Percentiles rank a stretch among this genome's conserved stretches.
Evolutionary conservation across 2,888 invertebrate genomes (phyloP).

Genomic region (Thecocarcelia acutangulata): DNA sequence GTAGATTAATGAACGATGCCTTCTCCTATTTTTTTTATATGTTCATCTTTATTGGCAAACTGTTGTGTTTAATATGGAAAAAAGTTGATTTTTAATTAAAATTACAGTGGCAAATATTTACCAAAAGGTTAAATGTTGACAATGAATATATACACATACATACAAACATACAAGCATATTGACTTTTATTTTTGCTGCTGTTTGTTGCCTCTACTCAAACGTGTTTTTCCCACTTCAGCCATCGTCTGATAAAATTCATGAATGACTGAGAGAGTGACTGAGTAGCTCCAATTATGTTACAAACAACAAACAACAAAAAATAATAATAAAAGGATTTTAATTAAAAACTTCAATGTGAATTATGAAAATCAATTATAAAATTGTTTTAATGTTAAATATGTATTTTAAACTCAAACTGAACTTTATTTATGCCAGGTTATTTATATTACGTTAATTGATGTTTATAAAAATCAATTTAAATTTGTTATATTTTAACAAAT

Average conservation of each 20-base stretch:
- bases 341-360: constrained; percentile 66
- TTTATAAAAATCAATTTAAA: neutral
- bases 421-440: neutral
- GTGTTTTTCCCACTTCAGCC: neutral
- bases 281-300: constrained; percentile 49
- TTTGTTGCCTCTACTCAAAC: neutral
- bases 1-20: constrained; percentile 27
- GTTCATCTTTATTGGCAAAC: constrained; percentile 30
- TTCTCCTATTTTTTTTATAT: neutral
- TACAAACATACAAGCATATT: no score
- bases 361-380: constrained; percentile 65
- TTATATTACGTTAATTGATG: neutral
- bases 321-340: constrained; percentile 67
- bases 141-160: constrained; percentile 1
- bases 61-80: constrained; percentile 54
- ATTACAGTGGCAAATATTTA: constrained; percentile 69
- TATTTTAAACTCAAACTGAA: neutral
- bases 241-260: constrained; percentile 1
- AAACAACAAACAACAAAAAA: neutral
- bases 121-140: constrained; percentile 65
- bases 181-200: constrained; percentile 7
- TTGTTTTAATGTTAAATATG: constrained; percentile 2
- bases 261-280: constrained; percentile 3
- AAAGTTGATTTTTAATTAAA: constrained; percentile 68
- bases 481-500: neutral